Conservation (phyloP, 2,888 invertebrate genomes). For the Melanostoma mellinum region DNA sequence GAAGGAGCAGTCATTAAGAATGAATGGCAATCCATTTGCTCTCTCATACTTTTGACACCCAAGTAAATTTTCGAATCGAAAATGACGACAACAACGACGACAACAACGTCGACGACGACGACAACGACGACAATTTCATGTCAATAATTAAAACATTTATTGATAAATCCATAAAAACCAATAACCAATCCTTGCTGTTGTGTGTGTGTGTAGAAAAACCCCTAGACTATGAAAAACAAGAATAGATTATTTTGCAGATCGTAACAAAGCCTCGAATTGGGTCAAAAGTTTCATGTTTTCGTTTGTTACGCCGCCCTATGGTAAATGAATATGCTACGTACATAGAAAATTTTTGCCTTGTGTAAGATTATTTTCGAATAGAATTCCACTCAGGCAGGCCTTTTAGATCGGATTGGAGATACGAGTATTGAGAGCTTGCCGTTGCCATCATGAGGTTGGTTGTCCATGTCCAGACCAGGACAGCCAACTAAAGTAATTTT, state of each 20-base stretch:
- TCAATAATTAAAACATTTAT: slow-evolving; percentile 46
- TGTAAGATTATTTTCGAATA: slow-evolving; percentile 10
- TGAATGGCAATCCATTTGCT: slow-evolving; percentile 28
- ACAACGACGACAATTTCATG: slow-evolving; percentile 3
- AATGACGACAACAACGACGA: background rate
- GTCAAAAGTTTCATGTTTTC: slow-evolving; percentile 25
- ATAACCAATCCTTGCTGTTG: background rate
- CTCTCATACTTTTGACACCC: slow-evolving; percentile 17
- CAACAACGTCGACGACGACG: background rate
- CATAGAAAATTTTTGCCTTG: slow-evolving; percentile 8
- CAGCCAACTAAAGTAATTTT: background rate
- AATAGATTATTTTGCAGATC: slow-evolving; percentile 18
- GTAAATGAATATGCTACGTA: no score
- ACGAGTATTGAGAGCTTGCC: background rate
- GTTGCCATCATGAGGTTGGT: background rate
- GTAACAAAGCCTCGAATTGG: slow-evolving; percentile 18
- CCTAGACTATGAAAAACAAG: background rate
- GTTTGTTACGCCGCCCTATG: background rate
- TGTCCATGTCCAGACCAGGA: background rate
- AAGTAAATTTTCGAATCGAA: background rate
- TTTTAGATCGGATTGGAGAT: slow-evolving; percentile 39
- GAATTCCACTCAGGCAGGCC: background rate
- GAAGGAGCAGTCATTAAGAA: slow-evolving; percentile 30
- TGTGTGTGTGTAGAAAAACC: background rate
- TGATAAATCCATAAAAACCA: slow-evolving; percentile 41